A percentile compares a stretch with the other conserved stretches of the same genome.
phyloP scores from a whole-genome alignment of 2,888 invertebrate species.

The Zygogramma bicolorata region DNA sequence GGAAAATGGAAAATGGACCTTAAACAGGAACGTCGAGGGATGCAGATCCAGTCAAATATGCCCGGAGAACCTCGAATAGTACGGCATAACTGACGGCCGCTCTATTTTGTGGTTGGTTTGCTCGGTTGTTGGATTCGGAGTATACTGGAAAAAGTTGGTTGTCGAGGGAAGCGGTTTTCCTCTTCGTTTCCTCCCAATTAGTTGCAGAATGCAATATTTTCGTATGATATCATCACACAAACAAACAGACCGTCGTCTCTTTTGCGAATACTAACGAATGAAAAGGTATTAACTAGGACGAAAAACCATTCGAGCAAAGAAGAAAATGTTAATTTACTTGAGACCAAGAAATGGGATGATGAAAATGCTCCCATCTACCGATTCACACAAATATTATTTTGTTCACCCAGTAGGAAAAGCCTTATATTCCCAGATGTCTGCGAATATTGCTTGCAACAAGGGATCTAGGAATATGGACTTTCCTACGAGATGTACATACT shows the following conservation, averaged over 20 bases:
- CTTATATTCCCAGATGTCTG: too few species aligned
- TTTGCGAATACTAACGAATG: neutral
- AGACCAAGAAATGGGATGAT: too few species aligned
- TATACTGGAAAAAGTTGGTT: neutral
- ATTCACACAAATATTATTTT: too few species aligned
- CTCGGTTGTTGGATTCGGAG: neutral
- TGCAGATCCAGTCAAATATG: neutral
- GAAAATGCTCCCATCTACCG: too few species aligned
- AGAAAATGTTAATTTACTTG: too few species aligned
- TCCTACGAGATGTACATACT: too few species aligned
- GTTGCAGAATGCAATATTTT: neutral
- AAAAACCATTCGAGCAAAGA: too few species aligned
- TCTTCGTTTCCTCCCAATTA: neutral
- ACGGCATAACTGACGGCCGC: neutral
- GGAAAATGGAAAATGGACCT: conserved; percentile 44
- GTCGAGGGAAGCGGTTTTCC: neutral
- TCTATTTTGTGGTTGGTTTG: conserved; percentile 8
- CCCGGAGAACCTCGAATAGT: neutral
- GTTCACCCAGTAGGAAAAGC: too few species aligned
- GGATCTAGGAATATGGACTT: too few species aligned
- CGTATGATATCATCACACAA: neutral
- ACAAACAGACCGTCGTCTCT: neutral
- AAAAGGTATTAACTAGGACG: too few species aligned
- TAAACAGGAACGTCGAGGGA: conserved; percentile 31
- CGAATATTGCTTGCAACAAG: too few species aligned